These are phyloP conservation scores for Resseliella maxima DNA, from an alignment of 2,888 invertebrate genomes.

Conservation along the genomic window DNA sequence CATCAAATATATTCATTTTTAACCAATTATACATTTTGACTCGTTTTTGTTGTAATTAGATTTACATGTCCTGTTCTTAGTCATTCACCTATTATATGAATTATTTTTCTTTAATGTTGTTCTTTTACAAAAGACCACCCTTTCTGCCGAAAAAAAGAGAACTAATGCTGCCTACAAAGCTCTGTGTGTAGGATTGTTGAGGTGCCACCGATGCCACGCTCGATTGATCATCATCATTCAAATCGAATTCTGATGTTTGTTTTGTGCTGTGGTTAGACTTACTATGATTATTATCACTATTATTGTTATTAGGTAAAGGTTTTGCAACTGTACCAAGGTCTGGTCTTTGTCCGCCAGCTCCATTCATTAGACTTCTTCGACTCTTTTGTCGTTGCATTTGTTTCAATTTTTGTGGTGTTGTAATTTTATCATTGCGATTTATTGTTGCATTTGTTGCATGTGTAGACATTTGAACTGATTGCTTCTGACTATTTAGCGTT, in stretches of 20 bases:
- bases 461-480: slow-evolving; percentile 64
- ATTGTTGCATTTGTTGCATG: slow-evolving; percentile 57
- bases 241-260: slow-evolving; percentile 56
- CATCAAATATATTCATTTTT: too few relatives aligned
- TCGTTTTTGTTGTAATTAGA: neutral
- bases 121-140: slow-evolving; percentile 78
- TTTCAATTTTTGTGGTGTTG: slow-evolving; percentile 62
- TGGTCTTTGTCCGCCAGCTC: slow-evolving; percentile 68
- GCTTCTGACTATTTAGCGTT: slow-evolving; percentile 59
- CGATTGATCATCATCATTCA: slow-evolving; percentile 56
- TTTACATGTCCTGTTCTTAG: neutral
- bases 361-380: slow-evolving; percentile 68
- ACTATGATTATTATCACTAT: slow-evolving; percentile 61
- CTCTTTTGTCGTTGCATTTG: slow-evolving; percentile 71
- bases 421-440: slow-evolving; percentile 64
- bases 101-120: neutral
- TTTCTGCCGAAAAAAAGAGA: slow-evolving; percentile 85
- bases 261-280: slow-evolving; percentile 62
- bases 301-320: slow-evolving; percentile 62
- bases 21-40: neutral
- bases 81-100: neutral
- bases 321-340: slow-evolving; percentile 70
- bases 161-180: slow-evolving; percentile 80
- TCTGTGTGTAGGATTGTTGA: slow-evolving; percentile 64
- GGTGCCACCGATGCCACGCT: slow-evolving; percentile 56